Percentiles rank a stretch among this genome's conserved stretches.
phyloP scores from a whole-genome alignment of 2,888 invertebrate species.

The Acleris holmiana region DNA sequence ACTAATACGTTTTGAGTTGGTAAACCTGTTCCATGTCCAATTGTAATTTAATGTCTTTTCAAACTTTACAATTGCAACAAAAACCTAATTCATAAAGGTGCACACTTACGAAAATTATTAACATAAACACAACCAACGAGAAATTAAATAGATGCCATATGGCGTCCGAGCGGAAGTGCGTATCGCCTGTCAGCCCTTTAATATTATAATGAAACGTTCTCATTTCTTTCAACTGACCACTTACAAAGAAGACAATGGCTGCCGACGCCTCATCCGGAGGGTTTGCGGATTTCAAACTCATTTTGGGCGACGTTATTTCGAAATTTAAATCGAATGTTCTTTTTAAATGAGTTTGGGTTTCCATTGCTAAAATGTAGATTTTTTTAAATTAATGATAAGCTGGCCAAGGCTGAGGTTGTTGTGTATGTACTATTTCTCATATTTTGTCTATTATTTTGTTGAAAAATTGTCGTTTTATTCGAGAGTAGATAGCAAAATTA shows the following conservation, averaged over 20 bases:
- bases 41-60: slow-evolving; percentile 12
- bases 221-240: slow-evolving; percentile 79
- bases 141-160: slow-evolving; percentile 71
- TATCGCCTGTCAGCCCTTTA: slow-evolving; percentile 80
- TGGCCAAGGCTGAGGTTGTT: too few species aligned
- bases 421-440: too few species aligned
- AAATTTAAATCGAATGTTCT: slow-evolving; percentile 30
- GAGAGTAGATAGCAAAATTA: too few species aligned
- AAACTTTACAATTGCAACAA: slow-evolving; percentile 30
- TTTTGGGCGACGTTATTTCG: slow-evolving; percentile 38
- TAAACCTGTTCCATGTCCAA: slow-evolving; percentile 17
- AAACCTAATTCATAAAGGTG: slow-evolving; percentile 24
- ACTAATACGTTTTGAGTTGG: neutral
- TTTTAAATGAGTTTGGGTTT: neutral
- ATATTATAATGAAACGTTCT: slow-evolving; percentile 78
- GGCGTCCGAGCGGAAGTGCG: slow-evolving; percentile 78
- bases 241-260: slow-evolving; percentile 77
- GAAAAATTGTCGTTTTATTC: too few species aligned
- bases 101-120: slow-evolving; percentile 35
- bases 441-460: too few species aligned
- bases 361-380: neutral
- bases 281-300: slow-evolving; percentile 55
- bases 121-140: slow-evolving; percentile 35
- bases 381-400: neutral
- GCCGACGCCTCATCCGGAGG: slow-evolving; percentile 72